Conservation (phyloP, 2,797 vertebrate genomes). For the Sebastes kiyomatsui region DNA sequence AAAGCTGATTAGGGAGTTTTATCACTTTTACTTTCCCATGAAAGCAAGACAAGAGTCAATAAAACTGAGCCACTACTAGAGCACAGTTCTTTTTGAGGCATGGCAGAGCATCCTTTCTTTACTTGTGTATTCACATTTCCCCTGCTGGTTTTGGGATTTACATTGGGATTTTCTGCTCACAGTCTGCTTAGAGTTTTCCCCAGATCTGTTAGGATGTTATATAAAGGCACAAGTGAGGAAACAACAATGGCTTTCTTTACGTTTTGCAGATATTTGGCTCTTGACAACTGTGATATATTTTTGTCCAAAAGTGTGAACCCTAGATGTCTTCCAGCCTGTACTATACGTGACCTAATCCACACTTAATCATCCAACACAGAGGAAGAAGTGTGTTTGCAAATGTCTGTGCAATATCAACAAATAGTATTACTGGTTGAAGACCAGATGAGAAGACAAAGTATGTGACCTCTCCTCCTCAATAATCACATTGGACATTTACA, state of each 20-base stretch:
- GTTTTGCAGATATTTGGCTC: constrained; percentile 26
- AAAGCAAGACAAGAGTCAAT: too few species aligned
- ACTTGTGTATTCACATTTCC: neutral
- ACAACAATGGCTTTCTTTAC: neutral
- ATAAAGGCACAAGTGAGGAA: neutral
- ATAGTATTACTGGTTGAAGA: constrained; percentile 4
- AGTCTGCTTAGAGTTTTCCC: neutral
- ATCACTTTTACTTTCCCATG: too few species aligned
- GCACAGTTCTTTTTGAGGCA: neutral
- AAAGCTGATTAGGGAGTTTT: too few species aligned
- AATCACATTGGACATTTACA: constrained; percentile 52
- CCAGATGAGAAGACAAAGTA: constrained; percentile 29
- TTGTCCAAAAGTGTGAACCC: neutral
- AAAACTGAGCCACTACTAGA: too few species aligned
- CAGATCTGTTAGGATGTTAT: neutral
- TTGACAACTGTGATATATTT: constrained; percentile 26
- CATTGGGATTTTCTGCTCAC: neutral
- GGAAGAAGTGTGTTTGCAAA: constrained; percentile 31
- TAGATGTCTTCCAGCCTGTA: neutral
- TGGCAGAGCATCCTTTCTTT: neutral
- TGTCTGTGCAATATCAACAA: constrained; percentile 56
- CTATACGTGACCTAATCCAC: constrained; percentile 12
- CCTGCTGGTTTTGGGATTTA: neutral
- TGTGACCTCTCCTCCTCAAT: constrained; percentile 26
- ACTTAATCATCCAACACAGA: constrained; percentile 21